These are phyloP conservation scores for Limonius californicus DNA, from an alignment of 1,140 invertebrate genomes.

Conservation along the genomic window DNA sequence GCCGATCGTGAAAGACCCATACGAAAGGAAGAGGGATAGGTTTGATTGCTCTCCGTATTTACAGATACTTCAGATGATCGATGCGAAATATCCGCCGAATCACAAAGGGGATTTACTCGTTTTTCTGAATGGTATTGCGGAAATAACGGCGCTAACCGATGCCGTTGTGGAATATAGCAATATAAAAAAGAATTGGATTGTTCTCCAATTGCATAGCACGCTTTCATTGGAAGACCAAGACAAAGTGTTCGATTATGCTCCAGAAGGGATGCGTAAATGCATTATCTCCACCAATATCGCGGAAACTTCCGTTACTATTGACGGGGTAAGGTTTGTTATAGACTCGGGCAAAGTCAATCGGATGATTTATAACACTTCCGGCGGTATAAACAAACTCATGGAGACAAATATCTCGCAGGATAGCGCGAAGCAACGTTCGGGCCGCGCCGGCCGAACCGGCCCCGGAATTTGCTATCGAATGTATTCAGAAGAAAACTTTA, in stretches of 20 bases:
- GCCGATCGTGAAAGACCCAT: conserved; percentile 73
- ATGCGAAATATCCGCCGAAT: conserved; percentile 76
- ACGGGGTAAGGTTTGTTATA: conserved; percentile 95
- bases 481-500: conserved; percentile 73
- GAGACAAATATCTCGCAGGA: conserved; percentile 90
- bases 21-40: conserved; percentile 62
- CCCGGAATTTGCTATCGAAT: conserved; percentile 78
- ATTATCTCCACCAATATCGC: conserved; percentile 99
- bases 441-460: conserved; percentile 83
- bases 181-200: conserved; percentile 84
- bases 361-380: conserved; percentile 90
- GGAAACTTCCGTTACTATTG: conserved; percentile 98
- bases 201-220: conserved; percentile 92
- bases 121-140: conserved; percentile 93
- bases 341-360: conserved; percentile 98
- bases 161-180: conserved; percentile 82
- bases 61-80: conserved; percentile 87
- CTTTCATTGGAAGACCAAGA: conserved; percentile 93
- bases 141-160: conserved; percentile 88
- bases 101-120: conserved; percentile 95
- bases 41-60: conserved; percentile 91
- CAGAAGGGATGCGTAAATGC: conserved; percentile 92
- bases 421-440: conserved; percentile 95
- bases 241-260: conserved; percentile 97
- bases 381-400: conserved; percentile 62